Evolutionary conservation across 2,113 vertebrate genomes (phyloP).

Genomic region (Marmota monax): DNA sequence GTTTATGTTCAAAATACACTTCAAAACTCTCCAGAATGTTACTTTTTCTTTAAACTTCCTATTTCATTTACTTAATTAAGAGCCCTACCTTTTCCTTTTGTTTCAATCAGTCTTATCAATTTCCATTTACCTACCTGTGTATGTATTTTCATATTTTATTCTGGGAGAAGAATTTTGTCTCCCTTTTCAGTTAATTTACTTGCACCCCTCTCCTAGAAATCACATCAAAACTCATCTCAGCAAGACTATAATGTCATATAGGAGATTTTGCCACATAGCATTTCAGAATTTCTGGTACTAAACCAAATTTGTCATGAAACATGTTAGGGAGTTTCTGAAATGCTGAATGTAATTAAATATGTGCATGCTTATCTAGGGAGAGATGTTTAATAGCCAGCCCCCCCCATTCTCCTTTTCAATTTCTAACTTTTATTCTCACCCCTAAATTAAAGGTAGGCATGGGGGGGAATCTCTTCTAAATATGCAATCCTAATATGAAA

Average conservation of each 20-base stretch:
- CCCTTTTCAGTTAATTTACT: neutral
- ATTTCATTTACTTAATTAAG: constrained; percentile 19
- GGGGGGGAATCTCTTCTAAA: neutral
- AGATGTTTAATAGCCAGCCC: neutral
- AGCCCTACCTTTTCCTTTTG: neutral
- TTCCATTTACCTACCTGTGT: neutral
- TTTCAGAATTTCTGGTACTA: neutral
- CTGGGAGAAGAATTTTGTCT: neutral
- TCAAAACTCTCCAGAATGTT: constrained; percentile 6
- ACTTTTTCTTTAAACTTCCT: constrained; percentile 23
- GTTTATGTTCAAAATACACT: neutral
- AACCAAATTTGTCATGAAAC: neutral
- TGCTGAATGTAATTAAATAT: neutral
- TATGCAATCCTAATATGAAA: neutral
- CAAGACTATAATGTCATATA: neutral
- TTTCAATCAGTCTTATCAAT: constrained; percentile 2
- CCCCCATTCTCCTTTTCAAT: neutral
- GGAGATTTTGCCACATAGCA: neutral
- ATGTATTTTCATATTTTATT: neutral
- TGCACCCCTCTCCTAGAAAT: constrained; percentile 15
- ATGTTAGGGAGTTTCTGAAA: neutral
- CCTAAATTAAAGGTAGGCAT: neutral
- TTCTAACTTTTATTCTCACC: neutral
- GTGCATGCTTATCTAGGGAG: neutral
- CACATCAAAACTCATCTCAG: neutral